Evolutionary conservation across 1,140 invertebrate species (phyloP).

Genomic region (Drosophila pseudoananassae): DNA sequence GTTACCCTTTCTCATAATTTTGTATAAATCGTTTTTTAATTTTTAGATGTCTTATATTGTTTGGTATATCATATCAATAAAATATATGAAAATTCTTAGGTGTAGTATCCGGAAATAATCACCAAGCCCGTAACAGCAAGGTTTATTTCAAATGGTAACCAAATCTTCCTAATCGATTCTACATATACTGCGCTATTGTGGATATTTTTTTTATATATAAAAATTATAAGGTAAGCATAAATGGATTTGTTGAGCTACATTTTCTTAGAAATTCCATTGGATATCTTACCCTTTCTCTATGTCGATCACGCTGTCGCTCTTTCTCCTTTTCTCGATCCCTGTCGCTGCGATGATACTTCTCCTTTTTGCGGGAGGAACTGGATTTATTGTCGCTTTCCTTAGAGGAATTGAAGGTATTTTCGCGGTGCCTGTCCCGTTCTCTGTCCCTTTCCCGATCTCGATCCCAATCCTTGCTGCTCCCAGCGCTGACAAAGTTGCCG

Average conservation of each 20-base stretch:
- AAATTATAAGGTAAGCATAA: no score
- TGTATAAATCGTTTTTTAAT: no score
- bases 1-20: no score
- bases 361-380: slow-evolving; percentile 65
- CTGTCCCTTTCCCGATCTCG: slow-evolving; percentile 17
- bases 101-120: no score
- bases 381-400: slow-evolving; percentile 46
- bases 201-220: no score
- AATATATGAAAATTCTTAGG: no score
- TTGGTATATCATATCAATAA: no score
- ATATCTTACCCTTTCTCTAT: slow-evolving; percentile 54
- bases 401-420: slow-evolving; percentile 43
- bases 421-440: slow-evolving; percentile 1
- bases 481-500: slow-evolving; percentile 22
- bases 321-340: slow-evolving; percentile 45
- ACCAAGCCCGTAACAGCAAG: no score
- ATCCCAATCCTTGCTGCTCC: slow-evolving; percentile 36
- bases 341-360: slow-evolving; percentile 67
- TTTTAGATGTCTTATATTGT: no score
- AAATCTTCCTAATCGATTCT: no score
- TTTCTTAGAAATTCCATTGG: neutral
- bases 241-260: neutral
- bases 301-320: slow-evolving; percentile 42
- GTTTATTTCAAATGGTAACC: no score
- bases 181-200: no score